Conservation (phyloP, 92 coral and sea anemone species). For the Porites evermanni region DNA sequence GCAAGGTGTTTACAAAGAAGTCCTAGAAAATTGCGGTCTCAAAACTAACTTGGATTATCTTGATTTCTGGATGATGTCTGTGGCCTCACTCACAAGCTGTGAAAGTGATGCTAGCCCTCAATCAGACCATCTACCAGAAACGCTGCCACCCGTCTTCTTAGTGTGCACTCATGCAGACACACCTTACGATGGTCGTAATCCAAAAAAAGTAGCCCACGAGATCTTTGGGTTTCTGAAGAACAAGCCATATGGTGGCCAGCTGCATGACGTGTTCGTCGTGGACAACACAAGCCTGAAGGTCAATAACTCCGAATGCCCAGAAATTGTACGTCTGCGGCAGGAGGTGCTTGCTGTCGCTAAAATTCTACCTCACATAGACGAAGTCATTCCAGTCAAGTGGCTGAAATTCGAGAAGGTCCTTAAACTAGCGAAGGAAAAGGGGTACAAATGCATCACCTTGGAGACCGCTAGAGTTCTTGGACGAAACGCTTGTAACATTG, state of each 20-base stretch:
- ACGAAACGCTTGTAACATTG: neutral
- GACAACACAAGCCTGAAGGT: slow-evolving; percentile 45
- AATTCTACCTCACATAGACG: neutral
- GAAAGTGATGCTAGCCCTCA: neutral
- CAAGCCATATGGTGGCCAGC: slow-evolving; percentile 4
- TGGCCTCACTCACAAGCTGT: neutral
- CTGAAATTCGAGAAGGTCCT: neutral
- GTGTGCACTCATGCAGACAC: neutral
- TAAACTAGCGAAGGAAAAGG: neutral
- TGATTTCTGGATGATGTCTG: slow-evolving; percentile 8
- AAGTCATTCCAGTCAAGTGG: slow-evolving; percentile 1
- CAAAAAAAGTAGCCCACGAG: slow-evolving; percentile 27
- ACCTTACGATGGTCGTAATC: slow-evolving; percentile 6
- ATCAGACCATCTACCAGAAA: slow-evolving; percentile 14
- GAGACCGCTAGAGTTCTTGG: slow-evolving; percentile 18
- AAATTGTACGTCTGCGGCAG: slow-evolving; percentile 24
- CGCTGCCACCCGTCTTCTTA: slow-evolving; percentile 30
- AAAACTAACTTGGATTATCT: slow-evolving; percentile 1
- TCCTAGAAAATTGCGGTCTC: neutral
- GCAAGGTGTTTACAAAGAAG: slow-evolving; percentile 12
- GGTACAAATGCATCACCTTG: slow-evolving; percentile 16
- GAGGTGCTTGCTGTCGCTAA: slow-evolving; percentile 17
- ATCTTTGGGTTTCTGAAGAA: slow-evolving; percentile 20
- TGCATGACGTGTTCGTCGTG: slow-evolving; percentile 32
- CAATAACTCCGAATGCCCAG: slow-evolving; percentile 6